Conservation (phyloP, 2,113 vertebrate species). For the Zapornia atra region DNA sequence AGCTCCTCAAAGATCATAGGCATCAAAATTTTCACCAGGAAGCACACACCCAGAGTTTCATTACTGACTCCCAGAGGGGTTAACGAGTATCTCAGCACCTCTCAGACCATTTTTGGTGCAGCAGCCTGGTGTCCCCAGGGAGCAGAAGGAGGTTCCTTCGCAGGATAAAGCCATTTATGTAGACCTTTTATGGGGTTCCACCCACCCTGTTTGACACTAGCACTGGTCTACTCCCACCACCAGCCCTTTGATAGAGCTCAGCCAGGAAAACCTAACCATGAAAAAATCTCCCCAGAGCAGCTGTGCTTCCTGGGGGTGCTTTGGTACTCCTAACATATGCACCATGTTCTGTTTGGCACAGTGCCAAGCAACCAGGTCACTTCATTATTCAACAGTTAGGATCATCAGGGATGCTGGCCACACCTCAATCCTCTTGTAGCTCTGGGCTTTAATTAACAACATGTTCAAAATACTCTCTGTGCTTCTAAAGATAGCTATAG, state of each 20-base stretch:
- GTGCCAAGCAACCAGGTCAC: neutral
- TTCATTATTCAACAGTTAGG: neutral
- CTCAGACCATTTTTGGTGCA: neutral
- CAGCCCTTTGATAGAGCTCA: neutral
- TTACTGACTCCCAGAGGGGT: neutral
- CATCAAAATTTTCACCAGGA: neutral
- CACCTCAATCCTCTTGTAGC: neutral
- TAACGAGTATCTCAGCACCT: neutral
- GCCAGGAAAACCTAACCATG: neutral
- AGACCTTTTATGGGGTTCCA: neutral
- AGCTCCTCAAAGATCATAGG: neutral
- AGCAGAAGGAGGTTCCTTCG: neutral
- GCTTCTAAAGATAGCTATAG: neutral
- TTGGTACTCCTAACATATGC: neutral
- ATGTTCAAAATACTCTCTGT: neutral
- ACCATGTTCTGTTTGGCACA: neutral
- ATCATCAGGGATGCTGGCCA: neutral
- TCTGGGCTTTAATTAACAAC: slow-evolving; percentile 11
- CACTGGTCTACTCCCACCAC: neutral
- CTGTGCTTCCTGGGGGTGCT: neutral
- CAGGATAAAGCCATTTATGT: neutral
- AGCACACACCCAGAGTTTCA: neutral
- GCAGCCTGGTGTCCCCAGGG: neutral
- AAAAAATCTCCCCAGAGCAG: neutral
- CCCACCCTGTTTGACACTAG: neutral